These are phyloP conservation scores for Trichogramma pretiosum DNA, from an alignment of 1,140 invertebrate species.

Conservation along the genomic window DNA sequence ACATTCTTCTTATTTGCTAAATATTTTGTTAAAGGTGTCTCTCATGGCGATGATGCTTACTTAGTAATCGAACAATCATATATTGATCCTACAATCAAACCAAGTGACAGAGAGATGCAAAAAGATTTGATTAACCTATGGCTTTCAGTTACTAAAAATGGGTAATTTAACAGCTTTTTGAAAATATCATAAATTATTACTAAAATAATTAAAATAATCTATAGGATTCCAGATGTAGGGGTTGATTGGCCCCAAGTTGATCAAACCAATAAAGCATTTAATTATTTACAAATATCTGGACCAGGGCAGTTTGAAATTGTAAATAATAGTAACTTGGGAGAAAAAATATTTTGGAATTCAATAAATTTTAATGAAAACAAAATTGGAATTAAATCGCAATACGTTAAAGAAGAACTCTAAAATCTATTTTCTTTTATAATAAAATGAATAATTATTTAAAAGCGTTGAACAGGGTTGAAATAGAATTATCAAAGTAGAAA, in stretches of 20 bases:
- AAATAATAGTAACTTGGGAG: constrained; percentile 41
- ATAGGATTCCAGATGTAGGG: constrained; percentile 32
- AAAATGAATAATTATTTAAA: not conserved
- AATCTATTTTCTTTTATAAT: too few relatives aligned
- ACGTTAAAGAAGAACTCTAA: constrained; percentile 22
- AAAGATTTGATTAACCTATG: constrained; percentile 47
- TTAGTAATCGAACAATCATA: constrained; percentile 35
- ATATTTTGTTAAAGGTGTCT: constrained; percentile 42
- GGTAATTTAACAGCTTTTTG: constrained; percentile 45
- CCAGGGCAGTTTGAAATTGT: constrained; percentile 41
- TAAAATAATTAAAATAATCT: constrained; percentile 6
- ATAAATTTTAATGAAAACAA: constrained; percentile 49
- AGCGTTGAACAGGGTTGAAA: not conserved
- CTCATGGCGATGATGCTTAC: constrained; percentile 52
- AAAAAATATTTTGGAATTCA: constrained; percentile 49
- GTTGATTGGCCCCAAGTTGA: constrained; percentile 35
- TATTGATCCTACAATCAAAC: constrained; percentile 29
- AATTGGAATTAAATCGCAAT: not conserved
- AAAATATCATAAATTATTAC: not conserved
- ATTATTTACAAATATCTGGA: constrained; percentile 47
- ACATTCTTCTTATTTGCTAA: constrained; percentile 5
- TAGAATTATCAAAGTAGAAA: not conserved
- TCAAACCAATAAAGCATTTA: constrained; percentile 33
- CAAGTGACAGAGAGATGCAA: constrained; percentile 45
- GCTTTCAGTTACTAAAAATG: constrained; percentile 45